Conservation (phyloP, 2,888 invertebrate species). For the Apodemia duryi region DNA sequence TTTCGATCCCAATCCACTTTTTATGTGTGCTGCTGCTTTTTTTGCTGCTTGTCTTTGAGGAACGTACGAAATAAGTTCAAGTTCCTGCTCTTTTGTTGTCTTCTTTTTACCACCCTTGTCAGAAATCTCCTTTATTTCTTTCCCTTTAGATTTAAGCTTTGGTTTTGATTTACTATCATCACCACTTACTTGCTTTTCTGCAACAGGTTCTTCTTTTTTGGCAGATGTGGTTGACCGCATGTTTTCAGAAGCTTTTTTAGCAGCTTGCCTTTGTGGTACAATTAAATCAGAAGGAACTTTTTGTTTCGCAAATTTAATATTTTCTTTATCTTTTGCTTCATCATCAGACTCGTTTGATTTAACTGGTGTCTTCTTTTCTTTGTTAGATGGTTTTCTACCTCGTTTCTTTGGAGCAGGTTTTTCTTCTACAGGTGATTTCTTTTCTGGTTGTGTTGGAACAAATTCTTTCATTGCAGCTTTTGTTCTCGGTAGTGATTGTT, state of each 20-base stretch:
- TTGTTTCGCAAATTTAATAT: constrained; percentile 62
- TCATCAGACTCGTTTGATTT: constrained; percentile 59
- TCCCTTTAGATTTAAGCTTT: constrained; percentile 67
- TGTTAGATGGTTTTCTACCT: constrained; percentile 68
- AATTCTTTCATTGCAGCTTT: constrained; percentile 93
- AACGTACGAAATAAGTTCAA: constrained; percentile 88
- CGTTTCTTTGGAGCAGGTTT: constrained; percentile 64
- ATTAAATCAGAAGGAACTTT: constrained; percentile 89
- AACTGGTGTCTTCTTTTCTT: constrained; percentile 54
- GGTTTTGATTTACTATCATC: constrained; percentile 59
- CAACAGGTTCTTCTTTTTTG: constrained; percentile 57
- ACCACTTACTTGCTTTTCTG: constrained; percentile 52
- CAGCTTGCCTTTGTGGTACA: constrained; percentile 93
- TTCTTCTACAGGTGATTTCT: constrained; percentile 48
- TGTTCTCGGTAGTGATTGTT: constrained; percentile 84
- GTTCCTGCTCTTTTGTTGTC: constrained; percentile 79
- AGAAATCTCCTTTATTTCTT: constrained; percentile 62
- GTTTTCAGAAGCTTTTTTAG: constrained; percentile 94
- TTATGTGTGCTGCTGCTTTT: constrained; percentile 94
- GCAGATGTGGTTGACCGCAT: constrained; percentile 83
- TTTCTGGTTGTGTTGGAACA: constrained; percentile 71
- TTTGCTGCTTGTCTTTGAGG: constrained; percentile 95
- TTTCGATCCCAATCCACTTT: constrained; percentile 84
- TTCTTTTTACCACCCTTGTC: constrained; percentile 70
- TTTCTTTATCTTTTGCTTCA: constrained; percentile 73